Percentiles rank a stretch among this genome's conserved stretches.
These are phyloP conservation scores for Eulemur mongoz DNA, from an alignment of 2,797 vertebrate genomes.

Conservation along the genomic window DNA sequence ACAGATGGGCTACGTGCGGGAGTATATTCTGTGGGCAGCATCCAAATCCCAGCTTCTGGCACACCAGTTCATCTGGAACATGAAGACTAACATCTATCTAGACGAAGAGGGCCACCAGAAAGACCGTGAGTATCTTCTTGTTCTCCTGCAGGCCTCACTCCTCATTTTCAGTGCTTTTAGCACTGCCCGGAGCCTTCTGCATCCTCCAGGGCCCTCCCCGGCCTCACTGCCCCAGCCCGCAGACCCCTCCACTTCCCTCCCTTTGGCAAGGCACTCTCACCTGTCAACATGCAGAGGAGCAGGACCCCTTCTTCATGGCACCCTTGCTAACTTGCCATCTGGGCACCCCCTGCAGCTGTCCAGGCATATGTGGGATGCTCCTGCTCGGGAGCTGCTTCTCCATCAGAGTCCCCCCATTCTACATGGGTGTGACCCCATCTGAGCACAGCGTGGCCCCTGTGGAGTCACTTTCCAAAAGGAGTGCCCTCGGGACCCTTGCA, in stretches of 20 bases:
- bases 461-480: background rate
- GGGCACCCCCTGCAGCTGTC: background rate
- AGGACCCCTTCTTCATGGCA: background rate
- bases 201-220: background rate
- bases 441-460: background rate
- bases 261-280: background rate
- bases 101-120: slow-evolving; percentile 97
- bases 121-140: slow-evolving; percentile 90
- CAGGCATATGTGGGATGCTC: background rate
- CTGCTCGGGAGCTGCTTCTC: background rate
- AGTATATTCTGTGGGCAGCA: slow-evolving; percentile 98
- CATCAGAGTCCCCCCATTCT: background rate
- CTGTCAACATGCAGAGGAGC: background rate
- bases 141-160: background rate
- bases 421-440: background rate
- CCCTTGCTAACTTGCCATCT: background rate
- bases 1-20: slow-evolving; percentile 98
- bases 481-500: background rate
- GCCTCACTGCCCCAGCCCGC: background rate
- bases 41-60: slow-evolving; percentile 97
- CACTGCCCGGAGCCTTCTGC: background rate
- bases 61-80: slow-evolving; percentile 99
- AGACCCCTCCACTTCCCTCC: background rate
- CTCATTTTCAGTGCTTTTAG: rapidly evolving
- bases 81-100: slow-evolving; percentile 98